Percentiles rank a stretch among this genome's conserved stretches.
Evolutionary conservation across 2,113 vertebrate genomes (phyloP).

Genomic region (Sarotherodon lohbergeri): DNA sequence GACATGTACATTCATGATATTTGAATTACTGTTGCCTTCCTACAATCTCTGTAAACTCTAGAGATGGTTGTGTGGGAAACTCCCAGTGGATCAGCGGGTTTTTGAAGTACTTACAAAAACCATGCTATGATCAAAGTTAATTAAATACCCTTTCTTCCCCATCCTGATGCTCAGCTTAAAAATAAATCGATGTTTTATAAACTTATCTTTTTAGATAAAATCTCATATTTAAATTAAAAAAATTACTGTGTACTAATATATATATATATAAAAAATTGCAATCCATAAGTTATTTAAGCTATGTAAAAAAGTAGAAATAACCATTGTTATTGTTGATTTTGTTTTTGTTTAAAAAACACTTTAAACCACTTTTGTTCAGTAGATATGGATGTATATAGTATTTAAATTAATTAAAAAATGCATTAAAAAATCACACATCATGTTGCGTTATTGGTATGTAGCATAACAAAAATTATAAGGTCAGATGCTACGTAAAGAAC

Average conservation of each 20-base stretch:
- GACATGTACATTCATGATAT: background rate
- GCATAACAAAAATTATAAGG: background rate
- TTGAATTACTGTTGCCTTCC: background rate
- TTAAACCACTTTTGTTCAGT: background rate
- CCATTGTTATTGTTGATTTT: background rate
- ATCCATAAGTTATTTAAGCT: background rate
- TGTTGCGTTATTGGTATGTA: background rate
- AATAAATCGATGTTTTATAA: background rate
- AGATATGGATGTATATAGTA: background rate
- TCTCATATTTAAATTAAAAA: background rate
- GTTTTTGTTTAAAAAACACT: background rate
- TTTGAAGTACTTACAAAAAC: background rate
- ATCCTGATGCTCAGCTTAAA: background rate
- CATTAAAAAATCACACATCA: background rate
- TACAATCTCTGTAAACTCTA: background rate
- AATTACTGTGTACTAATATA: background rate
- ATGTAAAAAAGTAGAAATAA: background rate
- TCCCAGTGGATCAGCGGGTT: background rate
- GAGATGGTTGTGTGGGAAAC: background rate
- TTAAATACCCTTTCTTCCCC: background rate
- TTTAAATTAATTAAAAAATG: background rate
- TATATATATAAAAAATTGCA: background rate
- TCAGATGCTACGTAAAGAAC: background rate
- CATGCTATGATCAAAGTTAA: background rate
- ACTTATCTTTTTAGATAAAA: background rate